Evolutionary conservation across 2,888 invertebrate genomes (phyloP).

Genomic region (Hemithea aestivaria): DNA sequence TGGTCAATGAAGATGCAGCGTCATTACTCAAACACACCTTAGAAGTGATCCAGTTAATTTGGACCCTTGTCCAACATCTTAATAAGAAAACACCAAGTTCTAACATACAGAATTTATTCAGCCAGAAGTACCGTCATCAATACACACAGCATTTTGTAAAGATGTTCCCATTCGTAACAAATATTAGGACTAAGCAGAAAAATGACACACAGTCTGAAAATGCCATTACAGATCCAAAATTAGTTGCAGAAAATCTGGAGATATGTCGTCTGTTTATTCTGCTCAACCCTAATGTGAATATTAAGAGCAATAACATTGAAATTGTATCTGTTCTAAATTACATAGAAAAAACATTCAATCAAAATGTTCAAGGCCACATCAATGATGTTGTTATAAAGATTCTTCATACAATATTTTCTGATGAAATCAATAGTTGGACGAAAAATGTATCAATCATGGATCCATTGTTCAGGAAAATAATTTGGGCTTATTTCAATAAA

Average conservation of each 20-base stretch:
- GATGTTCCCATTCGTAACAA: conserved; percentile 79
- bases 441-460: conserved; percentile 51
- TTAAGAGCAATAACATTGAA: conserved; percentile 55
- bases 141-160: conserved; percentile 79
- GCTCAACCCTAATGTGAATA: conserved; percentile 61
- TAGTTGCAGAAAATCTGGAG: conserved; percentile 55
- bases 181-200: conserved; percentile 51
- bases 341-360: conserved; percentile 68
- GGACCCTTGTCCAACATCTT: conserved; percentile 59
- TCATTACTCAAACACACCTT: conserved; percentile 81
- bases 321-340: conserved; percentile 65
- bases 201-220: conserved; percentile 43
- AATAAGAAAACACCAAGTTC: conserved; percentile 51
- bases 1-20: conserved; percentile 82
- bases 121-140: conserved; percentile 68
- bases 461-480: conserved; percentile 56
- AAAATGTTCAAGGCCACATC: conserved; percentile 41
- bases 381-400: conserved; percentile 51
- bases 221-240: conserved; percentile 56
- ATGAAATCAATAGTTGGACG: conserved; percentile 58
- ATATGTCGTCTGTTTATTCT: conserved; percentile 69
- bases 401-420: conserved; percentile 54
- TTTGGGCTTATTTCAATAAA: conserved; percentile 57
- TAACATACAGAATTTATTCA: conserved; percentile 71
- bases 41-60: conserved; percentile 81